A percentile compares a stretch with the other conserved stretches of the same genome.
These are phyloP conservation scores for Larimichthys polyactis DNA, from an alignment of 2,113 vertebrate species.

Conservation along the genomic window DNA sequence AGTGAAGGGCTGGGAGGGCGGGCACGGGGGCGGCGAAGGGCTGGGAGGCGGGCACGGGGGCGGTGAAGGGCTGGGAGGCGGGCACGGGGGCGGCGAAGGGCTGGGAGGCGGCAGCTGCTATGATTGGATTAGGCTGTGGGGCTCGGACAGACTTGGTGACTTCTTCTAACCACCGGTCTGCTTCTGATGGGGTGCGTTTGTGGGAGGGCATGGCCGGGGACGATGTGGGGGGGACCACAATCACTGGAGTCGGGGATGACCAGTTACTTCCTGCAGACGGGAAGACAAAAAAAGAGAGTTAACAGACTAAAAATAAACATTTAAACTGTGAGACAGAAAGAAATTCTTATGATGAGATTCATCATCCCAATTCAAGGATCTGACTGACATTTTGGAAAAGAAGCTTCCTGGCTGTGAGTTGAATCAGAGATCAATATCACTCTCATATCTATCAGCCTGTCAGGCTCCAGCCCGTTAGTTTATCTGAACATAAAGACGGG, in stretches of 20 bases:
- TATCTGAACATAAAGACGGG: background rate
- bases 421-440: background rate
- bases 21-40: slow-evolving; percentile 82
- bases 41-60: slow-evolving; percentile 77
- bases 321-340: background rate
- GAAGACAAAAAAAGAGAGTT: background rate
- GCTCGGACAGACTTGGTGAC: slow-evolving; percentile 93
- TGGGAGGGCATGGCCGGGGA: slow-evolving; percentile 79
- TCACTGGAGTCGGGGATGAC: slow-evolving; percentile 69
- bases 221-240: slow-evolving; percentile 60
- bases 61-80: slow-evolving; percentile 81
- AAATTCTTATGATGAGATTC: background rate
- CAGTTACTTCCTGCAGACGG: slow-evolving; percentile 77
- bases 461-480: background rate
- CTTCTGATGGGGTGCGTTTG: slow-evolving; percentile 94
- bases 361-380: background rate
- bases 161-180: slow-evolving; percentile 98
- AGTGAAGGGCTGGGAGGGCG: slow-evolving; percentile 81
- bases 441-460: background rate
- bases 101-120: slow-evolving; percentile 79
- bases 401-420: background rate
- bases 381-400: background rate
- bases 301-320: too few relatives aligned
- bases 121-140: slow-evolving; percentile 78
- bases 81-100: slow-evolving; percentile 78